Evolutionary conservation across 2,113 vertebrate species (phyloP), one percentile per base, ranked within the genome.

Genomic region (human): DNA sequence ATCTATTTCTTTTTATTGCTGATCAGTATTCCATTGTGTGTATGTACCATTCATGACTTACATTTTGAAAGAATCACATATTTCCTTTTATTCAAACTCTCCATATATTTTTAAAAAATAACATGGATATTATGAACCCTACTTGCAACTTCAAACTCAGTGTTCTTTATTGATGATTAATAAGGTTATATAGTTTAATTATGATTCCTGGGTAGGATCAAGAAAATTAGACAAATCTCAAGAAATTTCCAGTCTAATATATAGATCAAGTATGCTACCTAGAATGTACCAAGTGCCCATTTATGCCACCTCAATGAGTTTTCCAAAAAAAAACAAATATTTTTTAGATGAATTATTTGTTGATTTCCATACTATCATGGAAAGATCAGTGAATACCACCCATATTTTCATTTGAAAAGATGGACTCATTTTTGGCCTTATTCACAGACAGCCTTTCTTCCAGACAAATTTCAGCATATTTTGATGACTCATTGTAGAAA

Each of bases 401-500:
- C 14, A 57, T 73, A 80, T 66, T 97, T 93, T 79, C 45, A 72
- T 84, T 95, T 88, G 38, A 66, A 95, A 73, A 78, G 93, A 48
- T 40, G 32, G 23, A 92, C 52, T 82, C 12, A 43, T 48, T 91
- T 93, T 96, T 59, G 38, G 35, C 13, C 59, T 5, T 93, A 4
- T 90, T 89, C 59, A 73, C 40, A 50, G 52, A 68, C 7, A 85
- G 1, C 43, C 52, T 94, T 97, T 91, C 57, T 35, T 94, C 81
- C 78, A 66, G 75, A 84, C 32, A 50, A 35, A 83, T 83, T 90
- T 93, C 50, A 85, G 43, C 25, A 38, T 84, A 76, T 96, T 90
- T 86, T 79, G 75, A 75, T 92, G 80, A 92, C 68, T 97, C 80
- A 66, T 50, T 89, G 25, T 84, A 66, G 73, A 94, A 92, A 89